Base-by-base conservation (phyloP, 2,113 vertebrate species). In the Echinops telfairi region DNA sequence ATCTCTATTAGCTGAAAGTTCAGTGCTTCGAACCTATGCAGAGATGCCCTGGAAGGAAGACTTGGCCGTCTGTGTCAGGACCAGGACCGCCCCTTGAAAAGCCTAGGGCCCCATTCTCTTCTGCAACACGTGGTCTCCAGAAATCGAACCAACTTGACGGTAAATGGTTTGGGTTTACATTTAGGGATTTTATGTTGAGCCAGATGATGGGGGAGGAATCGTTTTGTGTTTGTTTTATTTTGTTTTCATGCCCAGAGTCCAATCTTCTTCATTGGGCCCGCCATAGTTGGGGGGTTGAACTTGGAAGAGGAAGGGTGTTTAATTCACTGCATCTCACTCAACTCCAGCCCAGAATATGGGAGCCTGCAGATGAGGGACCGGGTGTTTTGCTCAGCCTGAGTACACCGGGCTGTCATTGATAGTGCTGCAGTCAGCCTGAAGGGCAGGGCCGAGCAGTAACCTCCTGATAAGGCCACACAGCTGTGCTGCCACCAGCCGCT, bases 161-260 rank as follows among this genome's bases (percentile, higher is more conserved):
- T 16, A 33, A 33, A 15, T 71, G n/a, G n/a, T 71, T 71, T n/a
- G 15, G 3, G 31, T 15, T 88, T 78, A 22, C 33, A 82, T 57
- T 7, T 47, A 25, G 29, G 25, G 53, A 27, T 33, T 38, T 83
- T 73, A 79, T 87, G 95, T 89, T 82, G 40, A 92, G 86, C 78
- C 40, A 86, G 47, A 53, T 53, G 10, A 53, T 53, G 47, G 47
- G 47, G 47, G 12, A 53, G 47, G 47, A 53, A 53, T 53, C 47
- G 47, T 53, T 53, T 53, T 53, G 47, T 53, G 47, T 53, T 10
- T 47, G 1, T 23, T 75, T 75, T 38, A 4, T 31, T 17, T 47
- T 40, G 23, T 31, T 60, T 16, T 8, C 47, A 33, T 27, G 29
- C 31, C 60, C 23, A 9, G 53, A 79, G 1, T 77, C 4, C 58